Evolutionary conservation across 1,140 invertebrate genomes (phyloP), one percentile per base, ranked within the genome.

Genomic region (Sycobia sp.): DNA sequence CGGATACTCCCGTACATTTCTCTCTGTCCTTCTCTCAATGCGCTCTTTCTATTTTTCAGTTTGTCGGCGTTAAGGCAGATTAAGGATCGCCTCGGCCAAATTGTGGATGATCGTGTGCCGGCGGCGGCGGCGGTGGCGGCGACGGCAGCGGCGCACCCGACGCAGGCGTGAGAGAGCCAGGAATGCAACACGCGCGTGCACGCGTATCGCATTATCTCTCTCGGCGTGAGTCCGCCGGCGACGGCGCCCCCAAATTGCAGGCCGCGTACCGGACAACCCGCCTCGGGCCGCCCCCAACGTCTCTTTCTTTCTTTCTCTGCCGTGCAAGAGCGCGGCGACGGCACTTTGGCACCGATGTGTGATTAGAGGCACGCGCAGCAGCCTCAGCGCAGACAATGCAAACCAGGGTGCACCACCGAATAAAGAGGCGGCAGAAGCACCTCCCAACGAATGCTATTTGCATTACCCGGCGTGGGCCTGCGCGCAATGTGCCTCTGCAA

Each of bases 401-500:
- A 82, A 80, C 76, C 73, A 77, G 75, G 72, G 76, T 76, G 76
- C 77, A 74, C 76, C 78, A 75, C 76, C 76, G 72, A 78, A 70
- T 49, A 72, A 73, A 76, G 68, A 73, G 73, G 72, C 76, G 76
- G 73, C 74, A 73, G 74, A 70, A 68, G 73, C 78, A 76, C 75
- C 73, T 70, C 72, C 72, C 73, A 62, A 73, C 57, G 59, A 59
- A 70, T 78, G 77, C 78, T 57, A 65, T 82, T 81, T 82, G 80
- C 80, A 82, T 81, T 82, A 82, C 78, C 79, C 80, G 76, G 76
- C 80, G 72, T 79, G 74, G 78, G 76, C 75, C 79, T 81, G 79
- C 78, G 80, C 80, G 80, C 80, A 79, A 81, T 80, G 78, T 82
- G 80, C 80, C 80, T 82, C 79, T 82, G 80, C 74, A 82, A 82